phyloP scores from a whole-genome alignment of 2,797 vertebrate species.

The Tolypeutes matacus region DNA sequence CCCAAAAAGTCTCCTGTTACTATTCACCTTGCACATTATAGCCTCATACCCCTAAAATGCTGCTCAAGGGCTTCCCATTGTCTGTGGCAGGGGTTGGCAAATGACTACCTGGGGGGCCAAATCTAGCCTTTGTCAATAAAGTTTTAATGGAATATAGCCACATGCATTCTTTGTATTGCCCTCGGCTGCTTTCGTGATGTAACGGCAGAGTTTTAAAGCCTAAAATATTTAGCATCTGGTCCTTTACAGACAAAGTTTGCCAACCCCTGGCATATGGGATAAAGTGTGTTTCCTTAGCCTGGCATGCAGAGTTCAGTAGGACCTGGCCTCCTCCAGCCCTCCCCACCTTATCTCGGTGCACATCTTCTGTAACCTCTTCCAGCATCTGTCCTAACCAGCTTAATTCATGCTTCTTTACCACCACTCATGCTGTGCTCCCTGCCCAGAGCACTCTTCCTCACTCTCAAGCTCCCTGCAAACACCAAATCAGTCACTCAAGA shows the following conservation, averaged over 20 bases:
- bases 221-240: background rate
- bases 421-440: background rate
- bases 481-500: background rate
- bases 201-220: background rate
- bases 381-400: background rate
- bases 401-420: background rate
- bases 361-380: rapidly evolving
- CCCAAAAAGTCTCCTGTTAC: background rate
- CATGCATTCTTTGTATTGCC: background rate
- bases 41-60: background rate
- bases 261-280: background rate
- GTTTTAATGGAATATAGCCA: background rate
- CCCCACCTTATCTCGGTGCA: background rate
- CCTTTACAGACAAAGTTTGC: background rate
- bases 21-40: background rate
- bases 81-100: background rate
- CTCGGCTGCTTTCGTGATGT: background rate
- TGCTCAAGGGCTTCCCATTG: background rate
- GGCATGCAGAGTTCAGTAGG: rapidly evolving
- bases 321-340: rapidly evolving
- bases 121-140: background rate
- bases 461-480: background rate
- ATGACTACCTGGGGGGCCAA: background rate
- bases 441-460: background rate
- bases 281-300: background rate